Evolutionary conservation across 2,113 vertebrate genomes (phyloP), one percentile per base, ranked within the genome.

Genomic region (Rhodinocichla rosea): DNA sequence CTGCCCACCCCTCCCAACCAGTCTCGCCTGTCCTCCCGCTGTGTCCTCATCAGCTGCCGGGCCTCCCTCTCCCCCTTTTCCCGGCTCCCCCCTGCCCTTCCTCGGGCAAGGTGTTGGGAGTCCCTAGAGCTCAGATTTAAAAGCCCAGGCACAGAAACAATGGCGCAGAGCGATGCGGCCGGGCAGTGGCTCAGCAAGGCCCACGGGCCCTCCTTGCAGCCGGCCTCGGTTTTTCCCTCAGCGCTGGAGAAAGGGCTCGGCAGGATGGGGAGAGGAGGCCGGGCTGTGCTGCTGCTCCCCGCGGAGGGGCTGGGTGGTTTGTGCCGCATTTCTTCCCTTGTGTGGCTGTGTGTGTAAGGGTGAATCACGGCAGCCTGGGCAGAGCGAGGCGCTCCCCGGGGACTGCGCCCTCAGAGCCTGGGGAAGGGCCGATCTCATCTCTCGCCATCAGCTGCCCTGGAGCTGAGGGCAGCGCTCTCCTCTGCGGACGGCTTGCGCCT

Each of bases 171-270:
- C 10, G 35, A 7, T 30, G 5, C 0, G 10, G 79, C 27, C 7
- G 5, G 47, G 78, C 73, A 3, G 1, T 0, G 60, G 26, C 52
- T 7, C n/a, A 4, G 59, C 47, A 0, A 4, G 42, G 19, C 76
- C n/a, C 13, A 0, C 37, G 13, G 0, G 0, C 15, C 35, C 23
- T 6, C 6, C 17, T 17, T 2, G 1, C 50, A 0, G n/a, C 2
- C 11, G 14, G 1, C 23, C 52, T 37, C 2, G 2, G 22, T 0
- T 35, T 59, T 22, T 4, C 45, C 35, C 5, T 27, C 32, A 8
- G 20, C 2, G 4, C 79, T 33, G 82, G 44, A 49, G 52, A 28
- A 53, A 53, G 30, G 70, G 32, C 23, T 65, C 11, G 3, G 11
- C 56, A 6, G 67, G 57, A 27, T 0, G 5, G 49, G 35, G 26